These are phyloP conservation scores for Platygyra sinensis DNA, from an alignment of 64 coral and sea anemone species.

Conservation along the genomic window DNA sequence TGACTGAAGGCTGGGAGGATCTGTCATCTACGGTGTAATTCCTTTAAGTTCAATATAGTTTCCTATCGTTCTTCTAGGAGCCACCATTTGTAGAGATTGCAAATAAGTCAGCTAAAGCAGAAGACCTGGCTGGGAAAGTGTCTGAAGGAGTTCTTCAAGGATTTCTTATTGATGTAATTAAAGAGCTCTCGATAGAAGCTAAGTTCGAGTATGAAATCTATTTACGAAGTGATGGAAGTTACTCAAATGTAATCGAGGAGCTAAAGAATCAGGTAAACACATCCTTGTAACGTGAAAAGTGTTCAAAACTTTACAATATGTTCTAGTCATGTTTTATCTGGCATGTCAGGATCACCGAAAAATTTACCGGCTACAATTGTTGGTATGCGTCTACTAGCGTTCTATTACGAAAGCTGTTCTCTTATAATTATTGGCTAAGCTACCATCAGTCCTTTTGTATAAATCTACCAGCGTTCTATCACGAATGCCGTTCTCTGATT, in stretches of 20 bases:
- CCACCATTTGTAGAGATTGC: conserved; percentile 20
- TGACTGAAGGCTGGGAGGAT: too few relatives aligned
- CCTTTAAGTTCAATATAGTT: too few relatives aligned
- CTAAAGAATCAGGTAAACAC: conserved; percentile 5
- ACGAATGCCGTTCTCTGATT: too few relatives aligned
- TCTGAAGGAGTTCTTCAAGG: conserved; percentile 31
- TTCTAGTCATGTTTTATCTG: too few relatives aligned
- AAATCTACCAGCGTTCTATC: too few relatives aligned
- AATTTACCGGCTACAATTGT: too few relatives aligned
- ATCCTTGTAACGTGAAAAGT: background rate
- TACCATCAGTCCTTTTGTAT: too few relatives aligned
- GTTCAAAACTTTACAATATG: background rate
- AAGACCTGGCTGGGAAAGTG: conserved; percentile 23
- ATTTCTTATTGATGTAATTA: conserved; percentile 32
- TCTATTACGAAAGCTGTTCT: too few relatives aligned
- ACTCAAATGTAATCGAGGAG: conserved; percentile 29
- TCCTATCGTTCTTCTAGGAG: background rate
- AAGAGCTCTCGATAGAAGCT: conserved; percentile 15
- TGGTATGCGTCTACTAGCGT: too few relatives aligned
- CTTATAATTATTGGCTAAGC: too few relatives aligned
- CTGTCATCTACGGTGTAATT: too few relatives aligned
- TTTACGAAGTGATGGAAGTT: conserved; percentile 2
- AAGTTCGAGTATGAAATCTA: conserved; percentile 24
- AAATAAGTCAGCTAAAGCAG: conserved; percentile 10
- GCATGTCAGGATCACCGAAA: too few relatives aligned